These are phyloP conservation scores for Agrotis ipsilon DNA, from an alignment of 2,888 invertebrate species.

Conservation along the genomic window DNA sequence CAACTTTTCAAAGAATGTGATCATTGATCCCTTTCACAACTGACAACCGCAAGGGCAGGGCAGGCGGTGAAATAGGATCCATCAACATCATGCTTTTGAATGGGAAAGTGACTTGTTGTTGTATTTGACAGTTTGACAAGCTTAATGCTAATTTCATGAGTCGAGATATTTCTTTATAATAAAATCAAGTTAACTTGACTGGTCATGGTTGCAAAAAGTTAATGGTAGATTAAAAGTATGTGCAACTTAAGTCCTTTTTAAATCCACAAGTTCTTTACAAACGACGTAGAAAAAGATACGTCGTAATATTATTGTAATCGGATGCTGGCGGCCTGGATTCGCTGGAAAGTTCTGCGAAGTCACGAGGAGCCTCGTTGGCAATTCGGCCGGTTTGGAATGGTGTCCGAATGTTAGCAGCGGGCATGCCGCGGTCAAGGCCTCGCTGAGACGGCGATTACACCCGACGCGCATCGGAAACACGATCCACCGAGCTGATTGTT, in stretches of 20 bases:
- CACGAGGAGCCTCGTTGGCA: slow-evolving; percentile 77
- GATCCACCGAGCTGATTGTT: slow-evolving; percentile 69
- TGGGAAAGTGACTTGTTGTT: slow-evolving; percentile 16
- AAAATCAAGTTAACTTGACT: too few relatives aligned
- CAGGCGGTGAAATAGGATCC: slow-evolving; percentile 32
- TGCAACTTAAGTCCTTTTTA: neutral
- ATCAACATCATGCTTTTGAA: slow-evolving; percentile 29
- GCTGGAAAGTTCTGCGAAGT: slow-evolving; percentile 76
- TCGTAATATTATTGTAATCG: slow-evolving; percentile 77
- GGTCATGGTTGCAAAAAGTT: neutral
- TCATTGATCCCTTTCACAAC: slow-evolving; percentile 75
- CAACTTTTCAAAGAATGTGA: slow-evolving; percentile 76
- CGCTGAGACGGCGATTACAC: slow-evolving; percentile 76
- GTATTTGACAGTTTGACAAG: slow-evolving; percentile 2
- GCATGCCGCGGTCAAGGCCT: slow-evolving; percentile 84
- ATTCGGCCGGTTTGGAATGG: slow-evolving; percentile 62
- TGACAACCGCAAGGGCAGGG: slow-evolving; percentile 63
- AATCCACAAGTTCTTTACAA: slow-evolving; percentile 58
- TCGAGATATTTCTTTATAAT: neutral
- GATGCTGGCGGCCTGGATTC: slow-evolving; percentile 71
- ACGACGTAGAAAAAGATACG: slow-evolving; percentile 64
- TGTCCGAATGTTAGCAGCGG: slow-evolving; percentile 71
- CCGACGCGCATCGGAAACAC: slow-evolving; percentile 79
- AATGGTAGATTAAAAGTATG: neutral
- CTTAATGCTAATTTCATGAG: neutral